Base-by-base conservation (phyloP, 2,113 vertebrate genomes). In the Larimichthys polyactis region DNA sequence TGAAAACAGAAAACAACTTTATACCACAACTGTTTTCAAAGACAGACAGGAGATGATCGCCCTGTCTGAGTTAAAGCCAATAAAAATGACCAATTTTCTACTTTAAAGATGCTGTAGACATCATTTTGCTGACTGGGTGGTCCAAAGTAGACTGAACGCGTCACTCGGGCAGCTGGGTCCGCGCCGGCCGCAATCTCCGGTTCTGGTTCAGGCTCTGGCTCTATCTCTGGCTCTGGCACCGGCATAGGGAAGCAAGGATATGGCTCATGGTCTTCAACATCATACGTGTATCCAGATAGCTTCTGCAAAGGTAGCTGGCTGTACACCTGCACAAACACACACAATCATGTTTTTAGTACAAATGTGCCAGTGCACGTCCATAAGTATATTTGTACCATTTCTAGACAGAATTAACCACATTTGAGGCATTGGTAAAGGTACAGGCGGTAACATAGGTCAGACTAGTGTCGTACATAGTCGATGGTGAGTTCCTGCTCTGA, bases 321-420 rank as follows among this genome's bases (percentile, higher is more conserved):
- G 78, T 94, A 96, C 11, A 97, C 73, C 97, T 98, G 88, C 48
- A 60, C 3, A 48, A 15, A 71, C 15, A 79, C n/a, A 40, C 2
- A 70, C 52, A 63, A 49, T 49, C 14, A 15, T 5, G 48, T 15
- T 49, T 16, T 15, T 17, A 49, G 15, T 17, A 10, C 29, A 62
- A 60, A 36, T 14, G 5, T 36, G 32, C 8, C 4, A 43, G 67
- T 22, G 20, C 7, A 36, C 66, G 14, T 40, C 11, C n/a, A 19
- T 10, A 32, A 8, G 9, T 40, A 40, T 40, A 8, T 40, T 40
- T 40, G 36, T 40, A 40, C 36, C 8, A 40, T 40, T 40, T 40
- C 36, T 40, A 40, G 8, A 40, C 36, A 7, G 19, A 48, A 17
- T 46, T 27, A 27, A 11, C 0, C 54, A 40, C 32, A 3, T 44